Conservation (phyloP, 2,797 vertebrate species). For the Pogoniulus pusillus region DNA sequence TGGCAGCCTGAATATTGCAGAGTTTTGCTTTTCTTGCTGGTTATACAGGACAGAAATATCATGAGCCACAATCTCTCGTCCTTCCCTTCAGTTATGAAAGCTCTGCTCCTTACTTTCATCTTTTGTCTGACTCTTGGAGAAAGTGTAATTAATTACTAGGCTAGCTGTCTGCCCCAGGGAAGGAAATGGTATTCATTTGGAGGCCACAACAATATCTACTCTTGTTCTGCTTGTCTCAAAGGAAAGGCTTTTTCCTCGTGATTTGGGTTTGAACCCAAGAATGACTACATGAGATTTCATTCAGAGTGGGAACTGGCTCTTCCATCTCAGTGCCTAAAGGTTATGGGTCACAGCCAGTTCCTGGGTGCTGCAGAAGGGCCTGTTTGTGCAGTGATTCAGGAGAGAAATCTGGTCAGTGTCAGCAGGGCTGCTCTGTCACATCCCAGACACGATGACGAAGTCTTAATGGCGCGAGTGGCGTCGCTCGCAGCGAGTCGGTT, state of each 20-base stretch:
- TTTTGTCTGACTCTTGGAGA: slow-evolving; percentile 35
- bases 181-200: slow-evolving; percentile 24
- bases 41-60: background rate
- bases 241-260: slow-evolving; percentile 24
- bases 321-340: slow-evolving; percentile 7
- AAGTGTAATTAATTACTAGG: slow-evolving; percentile 51
- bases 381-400: background rate
- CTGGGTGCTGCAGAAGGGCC: background rate
- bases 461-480: slow-evolving; percentile 1
- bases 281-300: background rate
- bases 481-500: background rate
- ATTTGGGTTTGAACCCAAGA: slow-evolving; percentile 12
- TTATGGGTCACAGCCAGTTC: background rate
- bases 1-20: background rate
- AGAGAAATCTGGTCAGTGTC: background rate
- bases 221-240: slow-evolving; percentile 43
- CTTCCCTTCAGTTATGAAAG: slow-evolving; percentile 9
- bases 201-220: slow-evolving; percentile 15
- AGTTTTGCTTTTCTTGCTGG: background rate
- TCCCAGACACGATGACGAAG: background rate
- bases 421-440: background rate
- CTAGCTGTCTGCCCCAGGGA: slow-evolving; percentile 19
- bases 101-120: background rate
- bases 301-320: slow-evolving; percentile 3
- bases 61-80: background rate